Evolutionary conservation across 2,113 vertebrate genomes (phyloP).

Genomic region (Clarias batrachus): DNA sequence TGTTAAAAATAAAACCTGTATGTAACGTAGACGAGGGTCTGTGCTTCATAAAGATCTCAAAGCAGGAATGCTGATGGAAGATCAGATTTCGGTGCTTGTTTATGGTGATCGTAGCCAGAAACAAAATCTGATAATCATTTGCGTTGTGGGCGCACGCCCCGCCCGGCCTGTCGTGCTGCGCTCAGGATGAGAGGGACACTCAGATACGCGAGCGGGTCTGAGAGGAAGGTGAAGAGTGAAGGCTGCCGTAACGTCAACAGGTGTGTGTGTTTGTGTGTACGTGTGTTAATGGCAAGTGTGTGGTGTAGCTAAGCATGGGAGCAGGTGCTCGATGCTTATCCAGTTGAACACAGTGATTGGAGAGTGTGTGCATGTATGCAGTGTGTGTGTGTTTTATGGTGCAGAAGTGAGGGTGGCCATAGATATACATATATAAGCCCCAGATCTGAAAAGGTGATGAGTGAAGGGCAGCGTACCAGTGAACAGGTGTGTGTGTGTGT

Average conservation of each 20-base stretch:
- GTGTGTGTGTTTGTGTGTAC: constrained; percentile 29
- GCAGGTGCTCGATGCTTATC: constrained; percentile 16
- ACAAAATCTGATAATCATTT: constrained; percentile 12
- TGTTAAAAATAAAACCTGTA: background rate
- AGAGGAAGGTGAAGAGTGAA: constrained; percentile 29
- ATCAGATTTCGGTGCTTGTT: background rate
- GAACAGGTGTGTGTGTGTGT: constrained; percentile 4
- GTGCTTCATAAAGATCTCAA: constrained; percentile 18
- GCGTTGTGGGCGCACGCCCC: background rate
- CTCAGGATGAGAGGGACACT: background rate
- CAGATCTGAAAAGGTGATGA: constrained; percentile 13
- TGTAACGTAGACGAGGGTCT: background rate
- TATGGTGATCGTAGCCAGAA: background rate
- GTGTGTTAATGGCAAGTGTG: background rate
- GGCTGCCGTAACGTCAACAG: constrained; percentile 10
- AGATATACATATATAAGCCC: background rate
- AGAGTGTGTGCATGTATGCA: background rate
- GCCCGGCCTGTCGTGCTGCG: background rate
- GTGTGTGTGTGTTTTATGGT: background rate
- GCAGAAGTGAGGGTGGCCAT: background rate
- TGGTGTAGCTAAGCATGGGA: background rate
- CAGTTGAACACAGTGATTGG: background rate
- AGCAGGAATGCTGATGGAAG: constrained; percentile 27
- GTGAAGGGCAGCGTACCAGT: background rate
- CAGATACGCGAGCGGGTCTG: background rate